These are phyloP conservation scores for Sula dactylatra DNA, from an alignment of 2,113 vertebrate genomes.

Conservation along the genomic window DNA sequence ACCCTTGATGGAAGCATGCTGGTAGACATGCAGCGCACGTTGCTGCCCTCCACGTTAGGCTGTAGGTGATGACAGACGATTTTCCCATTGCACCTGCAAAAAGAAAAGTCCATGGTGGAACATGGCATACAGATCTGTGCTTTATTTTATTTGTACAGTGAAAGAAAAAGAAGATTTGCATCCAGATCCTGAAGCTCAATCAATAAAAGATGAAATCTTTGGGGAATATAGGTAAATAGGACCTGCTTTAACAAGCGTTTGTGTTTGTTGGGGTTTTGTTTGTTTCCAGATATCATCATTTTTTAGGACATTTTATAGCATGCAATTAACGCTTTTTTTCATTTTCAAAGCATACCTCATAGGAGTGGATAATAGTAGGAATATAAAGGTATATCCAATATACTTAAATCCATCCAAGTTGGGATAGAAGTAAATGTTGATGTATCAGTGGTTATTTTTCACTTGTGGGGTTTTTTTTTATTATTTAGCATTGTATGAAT, in stretches of 20 bases:
- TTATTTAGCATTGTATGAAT: constrained; percentile 14
- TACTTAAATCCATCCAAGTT: constrained; percentile 31
- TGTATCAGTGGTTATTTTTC: neutral
- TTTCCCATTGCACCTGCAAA: neutral
- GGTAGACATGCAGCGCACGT: neutral
- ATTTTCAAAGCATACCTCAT: constrained; percentile 68
- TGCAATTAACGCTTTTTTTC: constrained; percentile 28
- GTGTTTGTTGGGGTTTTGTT: constrained; percentile 29
- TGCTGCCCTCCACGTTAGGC: neutral
- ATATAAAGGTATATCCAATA: constrained; percentile 34
- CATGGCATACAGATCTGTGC: constrained; percentile 19
- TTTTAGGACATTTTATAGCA: constrained; percentile 18
- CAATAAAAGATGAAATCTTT: constrained; percentile 95
- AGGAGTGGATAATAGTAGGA: constrained; percentile 9
- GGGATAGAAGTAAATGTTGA: constrained; percentile 54
- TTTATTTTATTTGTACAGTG: constrained; percentile 77
- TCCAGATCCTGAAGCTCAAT: constrained; percentile 92
- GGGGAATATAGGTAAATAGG: constrained; percentile 93
- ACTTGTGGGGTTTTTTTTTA: neutral
- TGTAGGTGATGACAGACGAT: neutral
- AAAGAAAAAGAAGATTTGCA: constrained; percentile 98
- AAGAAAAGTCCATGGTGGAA: neutral
- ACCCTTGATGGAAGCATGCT: neutral
- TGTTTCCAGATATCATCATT: constrained; percentile 1
- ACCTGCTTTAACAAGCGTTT: neutral